phyloP scores from a whole-genome alignment of 2,797 vertebrate genomes.

The Melanotaenia parkinsoni region DNA sequence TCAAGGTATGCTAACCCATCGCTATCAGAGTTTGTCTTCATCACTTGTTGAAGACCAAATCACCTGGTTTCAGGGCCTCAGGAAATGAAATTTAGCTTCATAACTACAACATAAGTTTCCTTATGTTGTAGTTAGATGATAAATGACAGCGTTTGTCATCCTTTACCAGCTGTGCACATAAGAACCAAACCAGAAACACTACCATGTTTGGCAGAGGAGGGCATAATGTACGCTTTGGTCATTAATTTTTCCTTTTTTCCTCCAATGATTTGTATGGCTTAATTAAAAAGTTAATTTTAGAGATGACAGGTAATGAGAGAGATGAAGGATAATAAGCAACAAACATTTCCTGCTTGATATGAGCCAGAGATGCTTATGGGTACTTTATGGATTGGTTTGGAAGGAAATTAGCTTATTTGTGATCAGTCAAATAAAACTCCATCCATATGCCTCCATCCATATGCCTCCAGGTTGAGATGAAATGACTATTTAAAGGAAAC shows the following conservation, averaged over 20 bases:
- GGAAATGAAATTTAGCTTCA: neutral
- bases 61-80: neutral
- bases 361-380: neutral
- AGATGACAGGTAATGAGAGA: slow-evolving; percentile 7
- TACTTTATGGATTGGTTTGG: neutral
- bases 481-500: neutral
- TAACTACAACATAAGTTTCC: neutral
- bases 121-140: neutral
- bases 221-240: neutral
- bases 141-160: neutral
- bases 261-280: neutral
- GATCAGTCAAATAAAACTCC: neutral
- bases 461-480: neutral
- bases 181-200: neutral
- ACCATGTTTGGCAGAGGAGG: neutral
- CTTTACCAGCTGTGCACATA: neutral
- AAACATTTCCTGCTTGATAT: slow-evolving; percentile 1
- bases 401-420: neutral
- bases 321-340: neutral
- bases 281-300: neutral
- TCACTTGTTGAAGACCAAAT: neutral
- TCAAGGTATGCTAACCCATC: slow-evolving; percentile 84
- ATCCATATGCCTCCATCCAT: neutral
- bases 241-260: neutral
- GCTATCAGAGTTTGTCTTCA: neutral